phyloP scores from a whole-genome alignment of 2,113 vertebrate genomes.

The Dissostichus mawsoni region DNA sequence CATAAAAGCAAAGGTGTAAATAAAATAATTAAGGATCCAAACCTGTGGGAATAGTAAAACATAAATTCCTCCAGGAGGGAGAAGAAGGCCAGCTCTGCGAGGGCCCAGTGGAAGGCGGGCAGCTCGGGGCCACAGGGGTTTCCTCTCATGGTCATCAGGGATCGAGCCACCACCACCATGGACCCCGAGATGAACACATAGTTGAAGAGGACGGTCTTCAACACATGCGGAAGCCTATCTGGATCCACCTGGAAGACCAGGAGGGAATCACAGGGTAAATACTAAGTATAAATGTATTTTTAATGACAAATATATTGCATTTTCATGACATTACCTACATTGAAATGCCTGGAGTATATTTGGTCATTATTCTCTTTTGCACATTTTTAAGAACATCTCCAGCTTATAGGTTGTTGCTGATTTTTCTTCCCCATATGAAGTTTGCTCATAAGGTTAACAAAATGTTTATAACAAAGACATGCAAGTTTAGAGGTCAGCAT shows the following conservation, averaged over 20 bases:
- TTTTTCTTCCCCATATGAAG: too few relatives aligned
- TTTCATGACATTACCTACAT: too few relatives aligned
- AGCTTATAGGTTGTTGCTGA: too few relatives aligned
- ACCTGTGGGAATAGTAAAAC: constrained; percentile 97
- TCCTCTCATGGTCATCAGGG: constrained; percentile 81
- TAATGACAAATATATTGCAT: too few relatives aligned
- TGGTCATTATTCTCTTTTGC: too few relatives aligned
- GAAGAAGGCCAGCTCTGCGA: constrained; percentile 87
- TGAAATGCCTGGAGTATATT: too few relatives aligned
- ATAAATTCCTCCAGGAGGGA: constrained; percentile 88
- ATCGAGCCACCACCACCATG: constrained; percentile 82
- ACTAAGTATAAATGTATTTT: too few relatives aligned
- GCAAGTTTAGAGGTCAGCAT: too few relatives aligned
- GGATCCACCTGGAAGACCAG: constrained; percentile 85
- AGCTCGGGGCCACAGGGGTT: constrained; percentile 88
- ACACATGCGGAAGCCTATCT: constrained; percentile 79
- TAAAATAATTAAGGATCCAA: not conserved
- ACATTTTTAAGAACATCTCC: too few relatives aligned
- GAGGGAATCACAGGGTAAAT: not conserved
- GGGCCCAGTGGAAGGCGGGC: constrained; percentile 92
- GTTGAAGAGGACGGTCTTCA: constrained; percentile 84
- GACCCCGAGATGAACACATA: constrained; percentile 86
- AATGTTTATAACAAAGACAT: too few relatives aligned
- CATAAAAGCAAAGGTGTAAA: not conserved
- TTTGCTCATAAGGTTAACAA: too few relatives aligned